These are phyloP conservation scores for Prionailurus bengalensis DNA, from an alignment of 2,113 vertebrate genomes.

Conservation along the genomic window DNA sequence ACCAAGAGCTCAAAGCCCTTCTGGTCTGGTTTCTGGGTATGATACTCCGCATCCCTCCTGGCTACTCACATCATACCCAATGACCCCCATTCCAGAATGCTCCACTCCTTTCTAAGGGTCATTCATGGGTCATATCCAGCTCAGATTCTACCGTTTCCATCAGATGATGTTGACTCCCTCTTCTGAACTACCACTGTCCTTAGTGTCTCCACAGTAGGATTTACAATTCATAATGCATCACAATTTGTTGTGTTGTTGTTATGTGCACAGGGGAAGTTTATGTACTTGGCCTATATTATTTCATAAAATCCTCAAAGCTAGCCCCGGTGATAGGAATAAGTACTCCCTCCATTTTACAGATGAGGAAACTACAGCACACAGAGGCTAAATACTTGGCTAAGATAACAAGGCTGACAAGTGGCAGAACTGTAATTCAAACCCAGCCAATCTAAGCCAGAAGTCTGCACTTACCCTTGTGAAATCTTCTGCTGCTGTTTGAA, in stretches of 20 bases:
- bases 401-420: not conserved
- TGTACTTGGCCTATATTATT: not conserved
- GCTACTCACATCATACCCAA: not conserved
- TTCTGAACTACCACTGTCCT: not conserved
- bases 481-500: not conserved
- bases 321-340: not conserved
- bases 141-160: not conserved
- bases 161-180: not conserved
- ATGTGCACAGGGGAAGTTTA: not conserved
- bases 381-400: not conserved
- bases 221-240: slow-evolving; percentile 5
- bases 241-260: not conserved
- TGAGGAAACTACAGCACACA: not conserved
- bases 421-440: not conserved
- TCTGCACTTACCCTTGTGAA: not conserved
- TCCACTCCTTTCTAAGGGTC: not conserved
- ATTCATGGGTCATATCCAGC: not conserved
- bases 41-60: too few relatives aligned
- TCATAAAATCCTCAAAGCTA: not conserved
- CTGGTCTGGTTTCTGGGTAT: not conserved
- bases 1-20: not conserved
- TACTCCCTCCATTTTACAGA: not conserved
- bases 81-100: not conserved
- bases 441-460: not conserved
- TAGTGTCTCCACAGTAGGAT: not conserved